phyloP scores from a whole-genome alignment of 2,113 vertebrate genomes.

The western clawed frog (Xenopus tropicalis) region UCB_Xtro_10.0 CM004447.2:45355501-45356000 shows the following conservation, averaged over 20 bases:
- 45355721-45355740: background rate
- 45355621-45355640: no score
- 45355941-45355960: constrained; percentile 9
- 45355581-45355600: no score
- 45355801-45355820: constrained; percentile 20
- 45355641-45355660: no score
- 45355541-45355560: no score
- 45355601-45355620: no score
- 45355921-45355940: background rate
- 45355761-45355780: background rate
- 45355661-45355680: no score
- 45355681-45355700: no score
- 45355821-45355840: constrained; percentile 24
- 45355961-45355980: background rate
- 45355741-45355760: constrained; percentile 4
- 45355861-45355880: background rate
- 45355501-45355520: no score
- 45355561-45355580: no score
- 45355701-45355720: no score
- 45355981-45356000: background rate
- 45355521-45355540: no score
- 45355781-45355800: background rate
- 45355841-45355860: constrained; percentile 13
- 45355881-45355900: background rate
- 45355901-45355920: constrained; percentile 12